Percentiles rank a stretch among this genome's conserved stretches.
These are phyloP conservation scores for Clarias macrocephalus DNA, from an alignment of 2,113 vertebrate species.

Conservation along the genomic window DNA sequence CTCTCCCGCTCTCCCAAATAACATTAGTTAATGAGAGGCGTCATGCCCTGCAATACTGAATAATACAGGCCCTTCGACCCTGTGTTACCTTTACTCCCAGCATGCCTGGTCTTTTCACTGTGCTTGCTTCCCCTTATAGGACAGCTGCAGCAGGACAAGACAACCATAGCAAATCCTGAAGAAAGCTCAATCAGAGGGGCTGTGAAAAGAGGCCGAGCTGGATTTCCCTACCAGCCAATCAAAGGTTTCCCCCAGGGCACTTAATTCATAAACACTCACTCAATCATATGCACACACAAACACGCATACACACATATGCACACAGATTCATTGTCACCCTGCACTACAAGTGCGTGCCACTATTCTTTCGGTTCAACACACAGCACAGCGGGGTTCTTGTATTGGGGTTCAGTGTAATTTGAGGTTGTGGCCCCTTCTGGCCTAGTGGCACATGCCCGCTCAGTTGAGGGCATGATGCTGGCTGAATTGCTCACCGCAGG, in stretches of 20 bases:
- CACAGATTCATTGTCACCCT: conserved; percentile 43
- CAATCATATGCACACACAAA: conserved; percentile 39
- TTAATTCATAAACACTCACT: conserved; percentile 43
- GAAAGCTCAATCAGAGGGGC: conserved; percentile 61
- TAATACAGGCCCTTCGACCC: conserved; percentile 56
- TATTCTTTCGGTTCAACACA: conserved; percentile 44
- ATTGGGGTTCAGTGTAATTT: conserved; percentile 54
- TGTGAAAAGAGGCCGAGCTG: conserved; percentile 60
- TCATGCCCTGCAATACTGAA: conserved; percentile 55
- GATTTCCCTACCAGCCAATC: conserved; percentile 59
- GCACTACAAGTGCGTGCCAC: conserved; percentile 52
- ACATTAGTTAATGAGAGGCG: conserved; percentile 61
- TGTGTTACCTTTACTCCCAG: conserved; percentile 53
- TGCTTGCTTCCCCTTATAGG: conserved; percentile 44
- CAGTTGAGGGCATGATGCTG: conserved; percentile 51
- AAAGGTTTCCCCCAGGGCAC: conserved; percentile 37
- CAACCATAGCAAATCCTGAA: conserved; percentile 64
- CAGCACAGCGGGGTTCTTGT: conserved; percentile 53
- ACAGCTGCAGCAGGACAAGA: conserved; percentile 62
- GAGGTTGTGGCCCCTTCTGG: conserved; percentile 58
- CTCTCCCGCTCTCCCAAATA: conserved; percentile 51
- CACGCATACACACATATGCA: conserved; percentile 47
- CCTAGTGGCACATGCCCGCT: conserved; percentile 57
- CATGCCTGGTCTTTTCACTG: conserved; percentile 51
- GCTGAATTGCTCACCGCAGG: conserved; percentile 44